Base-by-base conservation (phyloP, 2,113 vertebrate genomes). In the Lethenteron reissneri region DNA sequence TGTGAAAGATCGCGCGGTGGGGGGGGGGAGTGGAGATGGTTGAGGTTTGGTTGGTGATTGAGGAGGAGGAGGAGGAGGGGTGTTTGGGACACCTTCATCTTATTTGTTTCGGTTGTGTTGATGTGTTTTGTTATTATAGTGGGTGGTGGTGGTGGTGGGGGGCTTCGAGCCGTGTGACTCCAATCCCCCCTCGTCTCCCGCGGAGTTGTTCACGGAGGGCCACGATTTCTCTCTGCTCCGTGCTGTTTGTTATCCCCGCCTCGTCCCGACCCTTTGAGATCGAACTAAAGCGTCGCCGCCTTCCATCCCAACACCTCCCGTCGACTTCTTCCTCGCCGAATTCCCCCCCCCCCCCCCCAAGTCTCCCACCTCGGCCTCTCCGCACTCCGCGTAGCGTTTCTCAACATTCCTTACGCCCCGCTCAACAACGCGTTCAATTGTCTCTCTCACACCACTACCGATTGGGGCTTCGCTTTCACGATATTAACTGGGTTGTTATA, bases 181-280 rank as follows among this genome's bases (percentile, higher is more conserved):
- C 9, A 56, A 9, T 10, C 17, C 68, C 12, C 19, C 19, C 72
- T 9, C 19, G 15, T 58, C 12, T 11, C 56, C 25, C 9, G 14
- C 3, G 59, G 2, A 9, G 11, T 2, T 59, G 1, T 19, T 41
- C 12, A 12, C 21, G 4, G 59, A 3, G n/a, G 14, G 2, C 3
- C 11, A 0, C 25, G 25, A 25, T 25, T 25, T 25, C 25, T 41
- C 25, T 41, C 25, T 41, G 25, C 25, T 41, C 25, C 19, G 58
- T 73, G 62, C 56, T 17, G 56, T 8, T 57, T 15, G 8, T 17
- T 25, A 4, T n/a, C 25, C 25, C 57, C 3, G 57, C 58, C n/a
- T 10, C 1, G 12, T 10, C 58, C 57, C 8, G 13, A 1, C 0
- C 11, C 2, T 12, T 57, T 13, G 0, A 2, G 57, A 62, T 57